Base-by-base conservation (phyloP, 2,797 vertebrate genomes). In the Hybognathus amarus region DNA sequence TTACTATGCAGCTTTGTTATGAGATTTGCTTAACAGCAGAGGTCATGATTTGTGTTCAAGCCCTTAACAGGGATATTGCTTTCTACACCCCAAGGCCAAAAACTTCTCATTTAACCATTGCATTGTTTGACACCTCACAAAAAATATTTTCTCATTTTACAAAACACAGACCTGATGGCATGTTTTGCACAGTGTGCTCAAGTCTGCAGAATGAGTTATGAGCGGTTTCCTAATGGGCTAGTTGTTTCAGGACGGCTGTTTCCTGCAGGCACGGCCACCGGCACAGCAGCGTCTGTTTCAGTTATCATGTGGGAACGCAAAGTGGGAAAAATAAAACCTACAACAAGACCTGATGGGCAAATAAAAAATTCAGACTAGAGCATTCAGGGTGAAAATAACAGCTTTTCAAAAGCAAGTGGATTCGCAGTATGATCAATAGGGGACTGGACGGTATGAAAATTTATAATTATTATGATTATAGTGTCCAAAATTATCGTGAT, bases 241-340 rank as follows among this genome's bases (percentile, higher is more conserved):
- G 17, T 40, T 22, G 70, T 67, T 82, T 75, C 80, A 54, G 45
- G 59, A 63, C 50, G 85, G 61, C 77, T 1, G 73, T 86, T 93
- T 92, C 92, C 92, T 91, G 87, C 88, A 80, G 85, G 64, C 78
- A 76, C 67, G 30, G 61, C 40, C 70, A 76, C 6, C 3, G 70
- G 85, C 86, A 88, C 88, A 88, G 78, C 66, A 83, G 74, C 88
- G 93, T 88, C 86, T 85, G 89, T 84, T 81, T n/a, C 24, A 50
- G 15, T 88, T 74, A 70, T 77, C 83, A 69, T 59, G 74, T 78
- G 87, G 63, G 59, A 86, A 84, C 74, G 63, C 82, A 85, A 84
- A 87, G 86, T 85, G 89, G 87, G 83, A 90, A 90, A 90, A 91
- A 85, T 86, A 90, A 70, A 83, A 88, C 42, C 15, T 79, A 78